Evolutionary conservation across 2,888 invertebrate genomes (phyloP), one percentile per base, ranked within the genome.

Genomic region (Parelbella ahira): DNA sequence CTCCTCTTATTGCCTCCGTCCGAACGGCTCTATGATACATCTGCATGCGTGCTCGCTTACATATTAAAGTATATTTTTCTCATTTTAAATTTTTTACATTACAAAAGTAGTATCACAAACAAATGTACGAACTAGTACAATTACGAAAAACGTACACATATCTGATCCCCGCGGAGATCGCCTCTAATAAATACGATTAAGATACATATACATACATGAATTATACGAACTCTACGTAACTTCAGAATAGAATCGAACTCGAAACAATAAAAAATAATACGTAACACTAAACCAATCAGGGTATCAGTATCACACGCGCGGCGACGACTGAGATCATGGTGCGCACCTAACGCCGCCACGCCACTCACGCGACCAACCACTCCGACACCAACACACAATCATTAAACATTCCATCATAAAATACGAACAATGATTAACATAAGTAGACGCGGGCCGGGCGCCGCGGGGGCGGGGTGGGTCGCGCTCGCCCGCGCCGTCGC

Each of bases 61-160:
- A 75, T 75, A 79, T 79, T 79, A 79, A 80, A 81, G 74, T 81
- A 83, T 83, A 79, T 76, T 69, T 68, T 63, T 77, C 76, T 68
- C 15, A 15, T 15, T 77, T 81, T 73, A 73, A 77, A 74, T 72
- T 84, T 82, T 82, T 82, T 82, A 81, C 79, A 86, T 87, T 86
- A 87, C 84, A 87, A 84, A 84, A 82, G 88, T 88, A 88, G 87
- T 88, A 88, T 88, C 88, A 88, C 88, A 88, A 88, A 88, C 81
- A 86, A 88, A 87, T 84, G 87, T 88, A 88, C 87, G 72, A 84
- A 81, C 84, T 82, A 83, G 86, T 84, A 82, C 81, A 81, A 76
- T 79, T 81, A 83, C 77, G 73, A 83, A 76, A 78, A 78, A 77
- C 76, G 75, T 79, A 75, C 77, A 79, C 75, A 77, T 76, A 79